These are phyloP conservation scores for Erpetoichthys calabaricus DNA, from an alignment of 2,797 vertebrate genomes.

Conservation along the genomic window DNA sequence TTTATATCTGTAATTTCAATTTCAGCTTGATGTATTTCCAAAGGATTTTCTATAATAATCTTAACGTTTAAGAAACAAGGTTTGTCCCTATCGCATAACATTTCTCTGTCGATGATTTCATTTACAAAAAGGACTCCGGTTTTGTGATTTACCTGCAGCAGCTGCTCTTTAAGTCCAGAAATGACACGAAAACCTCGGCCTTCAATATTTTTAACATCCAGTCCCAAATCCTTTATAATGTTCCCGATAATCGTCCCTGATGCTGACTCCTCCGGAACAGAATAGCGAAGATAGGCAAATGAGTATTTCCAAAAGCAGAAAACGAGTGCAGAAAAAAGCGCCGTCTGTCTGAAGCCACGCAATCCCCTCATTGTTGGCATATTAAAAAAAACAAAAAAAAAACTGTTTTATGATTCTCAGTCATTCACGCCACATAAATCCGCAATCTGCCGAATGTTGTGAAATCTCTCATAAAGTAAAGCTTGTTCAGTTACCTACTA, in stretches of 20 bases:
- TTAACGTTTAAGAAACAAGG: constrained; percentile 39
- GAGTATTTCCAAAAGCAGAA: constrained; percentile 22
- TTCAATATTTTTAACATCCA: constrained; percentile 33
- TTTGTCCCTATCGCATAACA: constrained; percentile 32
- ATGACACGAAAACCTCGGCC: constrained; percentile 43
- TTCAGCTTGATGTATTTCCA: constrained; percentile 33
- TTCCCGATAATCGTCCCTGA: constrained; percentile 49
- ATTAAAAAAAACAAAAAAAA: too few species aligned
- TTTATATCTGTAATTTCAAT: constrained; percentile 29
- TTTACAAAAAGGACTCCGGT: constrained; percentile 36
- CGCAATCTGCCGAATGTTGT: too few species aligned
- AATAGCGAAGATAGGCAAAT: constrained; percentile 40
- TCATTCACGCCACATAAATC: too few species aligned
- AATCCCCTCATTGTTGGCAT: too few species aligned
- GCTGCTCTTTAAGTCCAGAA: constrained; percentile 26
- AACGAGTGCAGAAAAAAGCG: constrained; percentile 15
- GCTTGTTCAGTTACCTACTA: too few species aligned
- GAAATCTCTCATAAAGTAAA: too few species aligned
- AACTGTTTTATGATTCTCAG: too few species aligned
- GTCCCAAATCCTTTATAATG: constrained; percentile 46
- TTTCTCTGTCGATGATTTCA: constrained; percentile 37
- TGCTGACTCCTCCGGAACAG: constrained; percentile 38
- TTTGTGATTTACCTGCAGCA: constrained; percentile 36
- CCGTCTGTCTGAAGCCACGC: too few species aligned
- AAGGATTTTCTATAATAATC: constrained; percentile 39